Evolutionary conservation across 1,140 invertebrate species (phyloP).

Genomic region (Oscheius sp.): DNA sequence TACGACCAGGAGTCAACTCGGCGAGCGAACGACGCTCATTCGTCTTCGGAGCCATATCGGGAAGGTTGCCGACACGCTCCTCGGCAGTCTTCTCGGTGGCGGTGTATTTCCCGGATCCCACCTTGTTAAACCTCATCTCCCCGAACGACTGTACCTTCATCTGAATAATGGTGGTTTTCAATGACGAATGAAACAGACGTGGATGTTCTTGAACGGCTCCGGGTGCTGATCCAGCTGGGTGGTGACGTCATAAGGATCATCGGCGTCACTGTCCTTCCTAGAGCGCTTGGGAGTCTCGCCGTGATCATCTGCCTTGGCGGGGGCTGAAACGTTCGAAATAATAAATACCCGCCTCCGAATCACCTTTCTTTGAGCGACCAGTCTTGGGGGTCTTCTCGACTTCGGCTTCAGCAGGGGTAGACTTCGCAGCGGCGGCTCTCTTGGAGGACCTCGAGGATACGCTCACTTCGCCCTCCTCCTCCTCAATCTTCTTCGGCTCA

Average conservation of each 20-base stretch:
- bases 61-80: conserved; percentile 16
- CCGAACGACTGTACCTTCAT: conserved; percentile 33
- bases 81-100: conserved; percentile 30
- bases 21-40: conserved; percentile 4
- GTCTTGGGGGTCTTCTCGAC: too few relatives aligned
- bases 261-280: conserved; percentile 1
- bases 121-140: conserved; percentile 19
- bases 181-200: conserved; percentile 8
- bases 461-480: too few relatives aligned
- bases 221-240: conserved; percentile 49
- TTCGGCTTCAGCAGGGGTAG: too few relatives aligned
- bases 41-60: neutral
- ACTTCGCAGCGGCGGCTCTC: too few relatives aligned
- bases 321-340: too few relatives aligned
- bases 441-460: too few relatives aligned
- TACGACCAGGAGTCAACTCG: conserved; percentile 22
- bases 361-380: too few relatives aligned
- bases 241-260: conserved; percentile 53
- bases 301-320: too few relatives aligned
- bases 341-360: too few relatives aligned
- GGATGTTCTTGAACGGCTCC: conserved; percentile 52
- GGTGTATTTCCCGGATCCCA: conserved; percentile 14
- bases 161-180: conserved; percentile 15
- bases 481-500: too few relatives aligned
- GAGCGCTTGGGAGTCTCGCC: neutral